Conservation (phyloP, 1,140 invertebrate genomes). For the Apocrypta bakeri region DNA sequence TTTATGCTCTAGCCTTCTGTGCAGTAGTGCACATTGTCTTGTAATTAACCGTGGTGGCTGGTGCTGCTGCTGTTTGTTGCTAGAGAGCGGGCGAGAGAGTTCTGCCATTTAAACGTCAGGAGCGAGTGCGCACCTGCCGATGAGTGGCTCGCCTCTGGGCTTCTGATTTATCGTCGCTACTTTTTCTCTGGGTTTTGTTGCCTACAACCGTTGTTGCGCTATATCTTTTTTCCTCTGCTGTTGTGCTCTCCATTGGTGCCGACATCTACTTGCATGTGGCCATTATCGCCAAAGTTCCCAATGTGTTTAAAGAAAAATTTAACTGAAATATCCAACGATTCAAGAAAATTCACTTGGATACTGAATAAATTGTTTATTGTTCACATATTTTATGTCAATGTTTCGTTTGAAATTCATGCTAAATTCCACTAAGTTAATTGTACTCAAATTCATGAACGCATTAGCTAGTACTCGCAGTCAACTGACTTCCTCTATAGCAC, state of each 20-base stretch:
- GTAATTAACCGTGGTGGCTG: slow-evolving; percentile 33
- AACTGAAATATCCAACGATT: too few relatives aligned
- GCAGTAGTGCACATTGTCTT: slow-evolving; percentile 17
- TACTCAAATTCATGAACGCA: too few relatives aligned
- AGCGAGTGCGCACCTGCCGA: slow-evolving; percentile 33
- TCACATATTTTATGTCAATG: too few relatives aligned
- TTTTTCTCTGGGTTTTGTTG: background rate
- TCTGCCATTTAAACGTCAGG: slow-evolving; percentile 35
- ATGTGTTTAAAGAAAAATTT: too few relatives aligned
- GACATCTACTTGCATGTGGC: background rate
- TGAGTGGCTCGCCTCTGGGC: slow-evolving; percentile 1
- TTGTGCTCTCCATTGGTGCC: background rate
- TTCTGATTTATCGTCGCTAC: slow-evolving; percentile 39
- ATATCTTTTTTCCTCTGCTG: background rate
- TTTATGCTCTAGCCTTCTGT: slow-evolving; percentile 21
- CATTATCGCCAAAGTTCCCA: too few relatives aligned
- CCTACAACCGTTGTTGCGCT: background rate
- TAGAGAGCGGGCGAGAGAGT: background rate
- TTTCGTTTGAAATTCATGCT: too few relatives aligned
- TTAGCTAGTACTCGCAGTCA: too few relatives aligned
- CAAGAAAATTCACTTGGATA: too few relatives aligned
- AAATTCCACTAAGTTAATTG: too few relatives aligned
- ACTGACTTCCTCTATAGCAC: too few relatives aligned
- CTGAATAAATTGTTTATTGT: too few relatives aligned
- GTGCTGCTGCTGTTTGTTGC: background rate